Percentiles rank a stretch among this genome's conserved stretches.
Conservation (phyloP, 2,888 invertebrate species). For the Boloria selene region DNA sequence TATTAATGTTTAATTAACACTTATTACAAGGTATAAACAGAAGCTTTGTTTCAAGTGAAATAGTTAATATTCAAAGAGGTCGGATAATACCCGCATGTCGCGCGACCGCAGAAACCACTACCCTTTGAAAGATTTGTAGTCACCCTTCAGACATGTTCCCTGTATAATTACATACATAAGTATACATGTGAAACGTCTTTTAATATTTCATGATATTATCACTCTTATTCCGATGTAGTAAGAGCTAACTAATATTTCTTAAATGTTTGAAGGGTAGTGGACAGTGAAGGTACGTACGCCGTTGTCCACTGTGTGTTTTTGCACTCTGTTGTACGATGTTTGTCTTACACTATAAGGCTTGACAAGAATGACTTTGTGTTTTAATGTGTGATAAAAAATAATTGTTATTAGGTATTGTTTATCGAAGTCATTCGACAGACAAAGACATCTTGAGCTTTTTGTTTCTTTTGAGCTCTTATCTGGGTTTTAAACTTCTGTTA, state of each 20-base stretch:
- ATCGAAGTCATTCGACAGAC: neutral
- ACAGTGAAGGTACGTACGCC: slow-evolving; percentile 3
- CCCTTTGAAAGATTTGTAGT: slow-evolving; percentile 53
- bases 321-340: neutral
- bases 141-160: slow-evolving; percentile 42
- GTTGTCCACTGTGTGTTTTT: slow-evolving; percentile 16
- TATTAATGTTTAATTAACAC: slow-evolving; percentile 20
- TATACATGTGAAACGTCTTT: slow-evolving; percentile 12
- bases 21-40: slow-evolving; percentile 19
- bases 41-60: slow-evolving; percentile 28
- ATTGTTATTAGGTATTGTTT: neutral
- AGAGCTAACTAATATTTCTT: slow-evolving; percentile 5
- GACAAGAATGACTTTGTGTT: neutral
- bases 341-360: slow-evolving; percentile 3
- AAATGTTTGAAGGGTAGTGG: slow-evolving; percentile 9
- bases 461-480: neutral
- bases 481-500: too few relatives aligned
- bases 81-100: slow-evolving; percentile 51
- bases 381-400: neutral
- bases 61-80: slow-evolving; percentile 45
- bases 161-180: slow-evolving; percentile 17
- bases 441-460: neutral
- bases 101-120: slow-evolving; percentile 47
- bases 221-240: slow-evolving; percentile 1
- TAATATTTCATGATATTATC: slow-evolving; percentile 7